Evolutionary conservation across 2,113 vertebrate species (phyloP).

Genomic region (Ctenomys sociabilis): DNA sequence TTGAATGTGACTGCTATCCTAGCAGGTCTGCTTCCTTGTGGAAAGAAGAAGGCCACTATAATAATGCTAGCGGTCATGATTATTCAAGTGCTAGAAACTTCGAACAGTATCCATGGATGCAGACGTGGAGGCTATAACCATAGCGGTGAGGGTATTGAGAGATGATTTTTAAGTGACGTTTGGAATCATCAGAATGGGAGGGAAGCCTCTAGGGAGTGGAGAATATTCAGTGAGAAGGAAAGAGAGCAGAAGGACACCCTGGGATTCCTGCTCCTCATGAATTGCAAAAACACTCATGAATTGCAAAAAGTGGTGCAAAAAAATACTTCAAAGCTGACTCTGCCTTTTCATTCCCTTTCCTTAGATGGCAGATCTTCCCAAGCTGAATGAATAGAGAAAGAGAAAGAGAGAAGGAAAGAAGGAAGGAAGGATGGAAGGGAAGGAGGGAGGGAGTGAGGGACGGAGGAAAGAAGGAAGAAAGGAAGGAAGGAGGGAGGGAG

Average conservation of each 20-base stretch:
- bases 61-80: background rate
- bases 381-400: background rate
- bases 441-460: too few species aligned
- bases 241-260: background rate
- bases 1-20: background rate
- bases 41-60: background rate
- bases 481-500: too few species aligned
- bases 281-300: too few species aligned
- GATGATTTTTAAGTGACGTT: background rate
- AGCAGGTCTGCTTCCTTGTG: background rate
- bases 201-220: accelerated
- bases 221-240: background rate
- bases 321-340: background rate
- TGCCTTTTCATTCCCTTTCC: background rate
- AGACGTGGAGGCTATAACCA: background rate
- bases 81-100: background rate
- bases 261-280: background rate
- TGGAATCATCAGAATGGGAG: background rate
- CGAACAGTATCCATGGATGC: background rate
- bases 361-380: background rate
- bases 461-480: too few species aligned
- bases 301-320: background rate
- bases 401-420: too few species aligned
- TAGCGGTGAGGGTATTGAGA: background rate
- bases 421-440: too few species aligned